Percentiles rank a stretch among this genome's conserved stretches.
phyloP scores from a whole-genome alignment of 1,140 invertebrate species.

The Octopus sinensis region DNA sequence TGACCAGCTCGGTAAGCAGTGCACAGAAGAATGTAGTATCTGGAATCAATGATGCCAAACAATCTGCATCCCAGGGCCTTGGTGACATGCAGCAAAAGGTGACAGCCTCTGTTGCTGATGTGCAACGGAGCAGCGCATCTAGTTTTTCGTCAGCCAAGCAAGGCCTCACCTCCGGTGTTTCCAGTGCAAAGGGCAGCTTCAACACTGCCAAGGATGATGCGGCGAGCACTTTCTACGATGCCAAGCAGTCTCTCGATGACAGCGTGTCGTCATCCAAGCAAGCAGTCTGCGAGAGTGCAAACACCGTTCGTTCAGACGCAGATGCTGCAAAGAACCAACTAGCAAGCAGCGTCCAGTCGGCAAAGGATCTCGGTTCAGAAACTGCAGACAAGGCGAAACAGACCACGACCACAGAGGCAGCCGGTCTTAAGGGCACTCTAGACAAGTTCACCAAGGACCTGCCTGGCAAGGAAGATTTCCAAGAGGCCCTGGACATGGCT shows the following conservation, averaged over 20 bases:
- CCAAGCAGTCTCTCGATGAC: background rate
- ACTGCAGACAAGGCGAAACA: background rate
- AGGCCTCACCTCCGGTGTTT: background rate
- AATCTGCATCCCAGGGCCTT: background rate
- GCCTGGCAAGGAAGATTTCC: background rate
- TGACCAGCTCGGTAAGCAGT: background rate
- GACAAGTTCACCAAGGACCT: background rate
- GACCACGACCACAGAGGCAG: background rate
- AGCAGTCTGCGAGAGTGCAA: background rate
- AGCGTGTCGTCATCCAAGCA: background rate
- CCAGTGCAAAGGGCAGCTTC: background rate
- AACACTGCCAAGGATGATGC: background rate
- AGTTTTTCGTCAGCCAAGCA: background rate
- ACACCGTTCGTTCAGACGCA: background rate
- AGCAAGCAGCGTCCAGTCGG: background rate
- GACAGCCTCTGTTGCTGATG: background rate
- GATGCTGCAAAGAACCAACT: background rate
- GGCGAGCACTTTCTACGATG: background rate
- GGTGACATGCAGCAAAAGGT: background rate
- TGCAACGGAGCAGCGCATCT: background rate
- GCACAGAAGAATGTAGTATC: background rate
- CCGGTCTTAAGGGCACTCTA: background rate
- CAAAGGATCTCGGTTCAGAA: background rate
- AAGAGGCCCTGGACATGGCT: background rate
- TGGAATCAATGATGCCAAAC: background rate